Evolutionary conservation across 2,113 vertebrate species (phyloP), one percentile per base, ranked within the genome.

Genomic region (Corythornis cristatus): DNA sequence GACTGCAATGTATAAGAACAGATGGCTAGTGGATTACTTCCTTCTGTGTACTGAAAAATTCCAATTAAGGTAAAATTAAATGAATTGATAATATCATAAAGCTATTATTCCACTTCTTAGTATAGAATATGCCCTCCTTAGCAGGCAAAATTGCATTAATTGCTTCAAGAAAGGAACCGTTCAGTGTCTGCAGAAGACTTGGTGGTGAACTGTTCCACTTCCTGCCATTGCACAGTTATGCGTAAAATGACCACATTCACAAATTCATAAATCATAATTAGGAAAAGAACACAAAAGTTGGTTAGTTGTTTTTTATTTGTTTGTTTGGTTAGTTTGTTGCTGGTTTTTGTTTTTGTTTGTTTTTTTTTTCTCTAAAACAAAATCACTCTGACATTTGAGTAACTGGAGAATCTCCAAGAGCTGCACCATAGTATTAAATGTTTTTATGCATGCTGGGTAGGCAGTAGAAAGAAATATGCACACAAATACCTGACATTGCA

Each of bases 11-110:
- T 88, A 70, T 83, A 78, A 60, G 71, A 93, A 94, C 95, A 96
- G 95, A 96, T 93, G 94, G 93, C 87, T 89, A 20, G 71, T 76
- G 68, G 89, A 91, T 80, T 51, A 88, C 91, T 95, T 94, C 94
- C 93, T 94, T 95, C 89, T 92, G 75, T 85, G 51, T 90, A 94
- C 75, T 77, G 89, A 90, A 92, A 92, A 91, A 93, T 90, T 88
- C 71, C 75, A 92, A 96, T 92, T 94, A 96, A 89, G 64, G n/a
- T 14, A 93, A 94, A 92, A 95, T 92, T 83, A 93, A 94, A 92
- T 76, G 33, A 90, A 94, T 92, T 94, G 92, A 91, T 94, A 96
- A 93, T 90, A 83, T 74, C 64, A 94, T 91, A 95, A 95, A 95
- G 83, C 43, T 89, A 26, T 51, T 95, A 87, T 92, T 93, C 87